Percentiles rank a stretch among this genome's conserved stretches.
phyloP scores from a whole-genome alignment of 1,140 invertebrate species.

The Carcinoscorpius rotundicauda region DNA sequence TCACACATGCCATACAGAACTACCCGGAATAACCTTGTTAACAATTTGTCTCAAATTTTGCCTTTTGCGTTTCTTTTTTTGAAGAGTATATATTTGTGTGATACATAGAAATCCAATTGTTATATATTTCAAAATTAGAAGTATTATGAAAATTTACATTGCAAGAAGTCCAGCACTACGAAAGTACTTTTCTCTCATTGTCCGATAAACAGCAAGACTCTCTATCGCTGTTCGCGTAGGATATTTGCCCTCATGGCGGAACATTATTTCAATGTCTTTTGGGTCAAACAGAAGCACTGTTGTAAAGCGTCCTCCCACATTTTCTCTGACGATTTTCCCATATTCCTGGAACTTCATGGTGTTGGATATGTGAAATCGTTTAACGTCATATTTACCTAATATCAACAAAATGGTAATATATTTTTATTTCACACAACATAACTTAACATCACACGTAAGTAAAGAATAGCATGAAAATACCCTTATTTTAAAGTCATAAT shows the following conservation, averaged over 20 bases:
- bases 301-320: slow-evolving; percentile 1
- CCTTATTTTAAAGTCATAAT: no score
- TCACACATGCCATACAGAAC: no score
- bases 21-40: no score
- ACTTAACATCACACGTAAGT: no score
- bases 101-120: not conserved
- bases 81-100: not conserved
- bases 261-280: slow-evolving; percentile 58
- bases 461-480: no score
- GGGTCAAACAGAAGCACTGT: slow-evolving; percentile 47
- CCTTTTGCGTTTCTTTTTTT: no score
- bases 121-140: not conserved
- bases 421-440: no score
- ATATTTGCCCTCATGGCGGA: slow-evolving; percentile 57
- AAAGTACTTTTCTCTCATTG: slow-evolving; percentile 12
- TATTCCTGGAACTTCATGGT: not conserved
- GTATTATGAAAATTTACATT: not conserved
- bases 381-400: no score
- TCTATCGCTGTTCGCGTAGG: slow-evolving; percentile 48
- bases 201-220: slow-evolving; percentile 12
- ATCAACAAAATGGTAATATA: no score
- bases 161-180: slow-evolving; percentile 8
- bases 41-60: no score
- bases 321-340: not conserved
- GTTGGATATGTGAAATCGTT: no score